Percentiles rank a stretch among this genome's conserved stretches.
Evolutionary conservation across 2,113 vertebrate species (phyloP).

Genomic region (Gobio gobio): DNA sequence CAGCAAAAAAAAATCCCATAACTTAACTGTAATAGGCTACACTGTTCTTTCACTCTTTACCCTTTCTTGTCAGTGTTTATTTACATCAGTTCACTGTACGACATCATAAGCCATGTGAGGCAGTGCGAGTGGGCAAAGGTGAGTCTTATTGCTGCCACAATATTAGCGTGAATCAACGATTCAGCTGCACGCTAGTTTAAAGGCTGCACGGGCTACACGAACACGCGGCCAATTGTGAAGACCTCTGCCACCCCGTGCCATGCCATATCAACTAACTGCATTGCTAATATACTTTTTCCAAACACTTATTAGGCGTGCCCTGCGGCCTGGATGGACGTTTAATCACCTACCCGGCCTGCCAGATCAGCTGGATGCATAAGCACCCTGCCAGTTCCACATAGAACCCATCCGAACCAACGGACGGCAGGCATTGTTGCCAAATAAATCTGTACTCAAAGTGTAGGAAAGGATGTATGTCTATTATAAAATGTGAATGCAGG

Average conservation of each 20-base stretch:
- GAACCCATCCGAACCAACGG: background rate
- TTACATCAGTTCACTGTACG: background rate
- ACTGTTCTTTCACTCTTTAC: background rate
- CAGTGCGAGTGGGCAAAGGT: background rate
- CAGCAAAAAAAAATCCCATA: background rate
- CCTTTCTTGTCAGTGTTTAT: conserved; percentile 1
- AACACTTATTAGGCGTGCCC: background rate
- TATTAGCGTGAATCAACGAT: conserved; percentile 17
- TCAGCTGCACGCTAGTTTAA: background rate
- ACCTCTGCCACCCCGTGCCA: background rate
- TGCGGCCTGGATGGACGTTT: background rate
- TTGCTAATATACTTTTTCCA: background rate
- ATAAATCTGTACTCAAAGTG: background rate
- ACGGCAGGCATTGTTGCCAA: background rate
- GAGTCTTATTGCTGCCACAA: background rate
- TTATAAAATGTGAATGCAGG: background rate
- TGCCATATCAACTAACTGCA: conserved; percentile 4
- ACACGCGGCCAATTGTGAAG: background rate
- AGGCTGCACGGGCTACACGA: background rate
- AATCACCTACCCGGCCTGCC: background rate
- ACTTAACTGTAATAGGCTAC: background rate
- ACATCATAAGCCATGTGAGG: background rate
- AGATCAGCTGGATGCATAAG: background rate
- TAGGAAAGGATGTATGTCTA: background rate
- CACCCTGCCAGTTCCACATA: background rate